Evolutionary conservation across 2,888 invertebrate species (phyloP).

Genomic region (Thymelicus acteon): DNA sequence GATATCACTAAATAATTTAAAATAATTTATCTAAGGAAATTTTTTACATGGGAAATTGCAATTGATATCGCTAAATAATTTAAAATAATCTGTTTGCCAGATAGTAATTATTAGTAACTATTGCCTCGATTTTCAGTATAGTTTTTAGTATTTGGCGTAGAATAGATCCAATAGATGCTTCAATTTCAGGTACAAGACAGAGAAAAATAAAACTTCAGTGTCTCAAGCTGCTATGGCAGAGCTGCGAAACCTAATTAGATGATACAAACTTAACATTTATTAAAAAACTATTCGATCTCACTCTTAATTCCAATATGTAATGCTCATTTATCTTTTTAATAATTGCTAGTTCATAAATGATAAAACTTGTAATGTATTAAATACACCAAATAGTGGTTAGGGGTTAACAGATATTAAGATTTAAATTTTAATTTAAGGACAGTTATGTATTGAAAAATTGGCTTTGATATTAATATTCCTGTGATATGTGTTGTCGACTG

Average conservation of each 20-base stretch:
- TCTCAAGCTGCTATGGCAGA: constrained; percentile 75
- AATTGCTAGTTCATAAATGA: constrained; percentile 4
- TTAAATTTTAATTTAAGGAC: not conserved
- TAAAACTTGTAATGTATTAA: constrained; percentile 9
- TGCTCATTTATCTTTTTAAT: constrained; percentile 35
- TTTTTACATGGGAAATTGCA: no score
- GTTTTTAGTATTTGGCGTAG: no score
- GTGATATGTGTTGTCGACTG: constrained; percentile 76
- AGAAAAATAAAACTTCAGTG: constrained; percentile 69
- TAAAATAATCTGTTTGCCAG: no score
- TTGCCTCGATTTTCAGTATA: no score
- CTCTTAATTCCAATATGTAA: constrained; percentile 45
- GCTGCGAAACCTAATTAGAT: constrained; percentile 69
- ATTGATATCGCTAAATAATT: no score
- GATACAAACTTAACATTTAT: constrained; percentile 52
- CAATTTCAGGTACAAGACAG: constrained; percentile 68
- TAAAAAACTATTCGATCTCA: constrained; percentile 43
- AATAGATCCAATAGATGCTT: no score
- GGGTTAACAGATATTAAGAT: not conserved
- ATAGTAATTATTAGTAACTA: no score
- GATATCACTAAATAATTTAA: no score
- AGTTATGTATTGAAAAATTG: constrained; percentile 13
- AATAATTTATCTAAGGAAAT: no score
- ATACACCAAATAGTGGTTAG: constrained; percentile 20
- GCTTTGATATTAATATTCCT: constrained; percentile 53